Evolutionary conservation across 1,140 invertebrate species (phyloP), one percentile per base, ranked within the genome.

Genomic region (Phortica variegata): DNA sequence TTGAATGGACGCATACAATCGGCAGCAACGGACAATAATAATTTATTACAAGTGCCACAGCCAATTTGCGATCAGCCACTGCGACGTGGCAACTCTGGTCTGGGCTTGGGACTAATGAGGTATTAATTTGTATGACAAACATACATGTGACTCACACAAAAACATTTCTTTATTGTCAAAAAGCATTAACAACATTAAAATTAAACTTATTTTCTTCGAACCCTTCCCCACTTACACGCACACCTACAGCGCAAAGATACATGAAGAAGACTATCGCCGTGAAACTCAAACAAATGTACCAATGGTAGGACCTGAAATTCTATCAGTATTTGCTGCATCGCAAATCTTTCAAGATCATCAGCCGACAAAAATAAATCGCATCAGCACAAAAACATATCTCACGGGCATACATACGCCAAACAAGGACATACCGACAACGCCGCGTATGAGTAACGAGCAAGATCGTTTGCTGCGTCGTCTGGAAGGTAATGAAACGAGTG

Each of bases 301-400:
- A 10, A 76, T 61, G 41, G 26, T 76, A 29, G 73, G 73, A 0
- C 74, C 74, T 0, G 74, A 76, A 47, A 76, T 73, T 37, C 19
- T 76, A 43, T 69, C 72, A 0, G 74, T 76, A 8, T 76, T 76
- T 43, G 72, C 73, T 19, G 76, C 75, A 19, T 76, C 74, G 20
- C 74, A 76, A 48, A 76, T 76, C 40, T 76, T 76, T 50, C 61
- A 75, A 44, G 74, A 76, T 36, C 72, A 75, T 58, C 69, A 73
- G 38, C 73, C 73, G 8, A 69, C 68, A 6, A 76, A 76, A 47
- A 29, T 73, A 17, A 70, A 58, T 19, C 60, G 62, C 29, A 76
- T 60, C 16, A 63, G 61, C 47, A 75, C 72, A 10, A 75, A 75
- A 54, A 61, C 65, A 2, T 71, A 56, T 43, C 15, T 75, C 36